These are phyloP conservation scores for Glossophaga mutica DNA, from an alignment of 2,797 vertebrate genomes.

Conservation along the genomic window DNA sequence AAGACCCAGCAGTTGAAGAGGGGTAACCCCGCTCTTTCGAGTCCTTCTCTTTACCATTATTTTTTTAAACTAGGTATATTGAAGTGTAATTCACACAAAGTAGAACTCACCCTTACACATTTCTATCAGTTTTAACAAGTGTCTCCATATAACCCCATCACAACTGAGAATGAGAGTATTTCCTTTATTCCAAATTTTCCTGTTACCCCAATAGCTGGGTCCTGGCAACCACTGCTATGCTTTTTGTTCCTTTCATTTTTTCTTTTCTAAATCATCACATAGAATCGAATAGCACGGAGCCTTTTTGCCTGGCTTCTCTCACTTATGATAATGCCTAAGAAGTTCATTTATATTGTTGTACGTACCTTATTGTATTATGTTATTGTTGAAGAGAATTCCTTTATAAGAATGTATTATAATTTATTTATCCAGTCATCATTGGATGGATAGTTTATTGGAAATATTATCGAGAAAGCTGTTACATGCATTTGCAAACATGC, in stretches of 20 bases:
- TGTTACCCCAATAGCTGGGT: fast-evolving
- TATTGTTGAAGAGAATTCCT: neutral
- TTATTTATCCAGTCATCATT: neutral
- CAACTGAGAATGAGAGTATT: neutral
- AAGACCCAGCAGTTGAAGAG: neutral
- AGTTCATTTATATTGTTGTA: no score
- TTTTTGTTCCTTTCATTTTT: neutral
- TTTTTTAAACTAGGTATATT: neutral
- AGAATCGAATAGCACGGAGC: neutral
- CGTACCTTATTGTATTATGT: neutral
- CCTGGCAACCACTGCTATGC: neutral
- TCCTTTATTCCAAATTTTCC: neutral
- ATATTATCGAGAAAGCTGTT: neutral
- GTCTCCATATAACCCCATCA: neutral
- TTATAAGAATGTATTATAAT: neutral
- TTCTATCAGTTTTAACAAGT: neutral
- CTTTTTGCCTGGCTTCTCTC: neutral
- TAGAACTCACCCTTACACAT: neutral
- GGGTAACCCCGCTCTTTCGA: no score
- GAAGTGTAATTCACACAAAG: neutral
- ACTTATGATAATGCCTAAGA: neutral
- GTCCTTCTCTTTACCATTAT: neutral
- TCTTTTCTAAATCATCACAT: neutral
- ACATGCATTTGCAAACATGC: neutral
- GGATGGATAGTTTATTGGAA: neutral